These are phyloP conservation scores for Aquatica leii DNA, from an alignment of 2,888 invertebrate species.

Conservation along the genomic window DNA sequence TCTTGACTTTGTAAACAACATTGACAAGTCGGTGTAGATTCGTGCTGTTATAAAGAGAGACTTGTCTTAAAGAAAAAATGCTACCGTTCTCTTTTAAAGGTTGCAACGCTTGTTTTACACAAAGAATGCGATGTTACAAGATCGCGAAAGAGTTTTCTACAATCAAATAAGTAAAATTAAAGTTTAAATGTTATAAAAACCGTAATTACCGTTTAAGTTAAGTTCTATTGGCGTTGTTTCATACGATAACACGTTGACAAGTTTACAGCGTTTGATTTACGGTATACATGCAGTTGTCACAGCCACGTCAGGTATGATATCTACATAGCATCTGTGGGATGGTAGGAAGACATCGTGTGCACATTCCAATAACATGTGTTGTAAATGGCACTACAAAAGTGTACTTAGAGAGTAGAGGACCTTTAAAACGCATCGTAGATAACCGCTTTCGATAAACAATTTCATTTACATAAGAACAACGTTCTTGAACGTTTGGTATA, in stretches of 20 bases:
- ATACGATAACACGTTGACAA: conserved; percentile 13
- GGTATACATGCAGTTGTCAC: conserved; percentile 54
- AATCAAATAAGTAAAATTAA: conserved; percentile 5
- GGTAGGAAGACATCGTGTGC: conserved; percentile 53
- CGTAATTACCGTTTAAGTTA: not conserved
- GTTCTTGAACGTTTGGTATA: no score
- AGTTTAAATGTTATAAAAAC: conserved; percentile 4
- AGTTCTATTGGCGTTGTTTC: not conserved
- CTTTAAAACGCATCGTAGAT: not conserved
- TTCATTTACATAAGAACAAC: not conserved
- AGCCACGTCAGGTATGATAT: conserved; percentile 57
- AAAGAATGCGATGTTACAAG: conserved; percentile 43
- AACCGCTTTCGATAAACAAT: no score
- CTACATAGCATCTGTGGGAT: conserved; percentile 58
- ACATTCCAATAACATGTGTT: conserved; percentile 57
- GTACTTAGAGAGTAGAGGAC: conserved; percentile 11
- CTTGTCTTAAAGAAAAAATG: conserved; percentile 44
- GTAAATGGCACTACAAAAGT: conserved; percentile 32
- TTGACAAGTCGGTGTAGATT: conserved; percentile 44
- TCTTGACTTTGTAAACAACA: conserved; percentile 41
- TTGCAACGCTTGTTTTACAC: conserved; percentile 49
- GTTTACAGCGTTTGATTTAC: conserved; percentile 53
- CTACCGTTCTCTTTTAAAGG: conserved; percentile 53
- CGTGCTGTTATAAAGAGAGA: conserved; percentile 41
- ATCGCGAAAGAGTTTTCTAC: conserved; percentile 34